Percentiles rank a stretch among this genome's conserved stretches.
These are phyloP conservation scores for western clawed frog (Xenopus tropicalis) DNA, from an alignment of 2,113 vertebrate genomes.

Conservation along the genomic window UCB_Xtro_10.0 CM004449.2:10073001-10073500, in stretches of 20 bases:
- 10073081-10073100: slow-evolving; percentile 98
- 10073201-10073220: too few relatives aligned
- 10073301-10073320: slow-evolving; percentile 98
- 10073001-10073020: slow-evolving; percentile 98
- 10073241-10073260: slow-evolving; percentile 48
- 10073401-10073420: slow-evolving; percentile 95
- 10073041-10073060: slow-evolving; percentile 93
- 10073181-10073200: too few relatives aligned
- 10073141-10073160: slow-evolving; percentile 91
- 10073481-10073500: not conserved
- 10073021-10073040: slow-evolving; percentile 96
- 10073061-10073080: slow-evolving; percentile 98
- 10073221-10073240: too few relatives aligned
- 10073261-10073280: slow-evolving; percentile 95
- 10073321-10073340: slow-evolving; percentile 97
- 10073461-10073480: not conserved
- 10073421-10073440: slow-evolving; percentile 89
- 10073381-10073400: slow-evolving; percentile 92
- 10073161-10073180: slow-evolving; percentile 18
- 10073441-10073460: not conserved
- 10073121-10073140: slow-evolving; percentile 97
- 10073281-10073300: slow-evolving; percentile 96
- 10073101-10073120: slow-evolving; percentile 95
- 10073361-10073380: slow-evolving; percentile 89
- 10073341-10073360: slow-evolving; percentile 86